Conservation (phyloP, 2,797 vertebrate genomes). For the Xenopus petersii region DNA sequence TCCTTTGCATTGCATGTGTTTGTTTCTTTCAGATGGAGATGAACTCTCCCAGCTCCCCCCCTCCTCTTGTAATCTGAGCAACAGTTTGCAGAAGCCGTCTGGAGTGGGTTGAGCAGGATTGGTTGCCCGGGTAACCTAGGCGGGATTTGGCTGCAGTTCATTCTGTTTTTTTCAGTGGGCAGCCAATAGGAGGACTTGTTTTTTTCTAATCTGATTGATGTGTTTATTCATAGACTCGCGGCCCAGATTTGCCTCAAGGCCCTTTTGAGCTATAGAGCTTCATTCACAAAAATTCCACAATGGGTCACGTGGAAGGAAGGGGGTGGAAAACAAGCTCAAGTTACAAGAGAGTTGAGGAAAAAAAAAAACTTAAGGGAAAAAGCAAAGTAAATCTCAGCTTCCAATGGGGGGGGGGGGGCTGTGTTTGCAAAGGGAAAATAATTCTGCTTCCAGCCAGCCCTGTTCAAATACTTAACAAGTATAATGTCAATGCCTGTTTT, state of each 20-base stretch:
- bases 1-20: not conserved
- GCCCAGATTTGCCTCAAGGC: conserved; percentile 47
- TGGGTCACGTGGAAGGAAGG: conserved; percentile 54
- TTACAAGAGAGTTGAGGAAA: conserved; percentile 20
- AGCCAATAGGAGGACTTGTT: conserved; percentile 56
- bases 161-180: conserved; percentile 47
- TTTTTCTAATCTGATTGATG: conserved; percentile 57
- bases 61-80: conserved; percentile 38
- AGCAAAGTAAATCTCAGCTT: not conserved
- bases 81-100: conserved; percentile 48
- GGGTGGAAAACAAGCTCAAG: conserved; percentile 53
- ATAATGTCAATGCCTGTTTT: no score
- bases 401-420: not conserved
- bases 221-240: conserved; percentile 52
- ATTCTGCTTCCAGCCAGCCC: not conserved
- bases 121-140: conserved; percentile 59
- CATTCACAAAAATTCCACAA: conserved; percentile 65
- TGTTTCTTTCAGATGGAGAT: conserved; percentile 26
- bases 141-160: conserved; percentile 63
- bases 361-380: not conserved
- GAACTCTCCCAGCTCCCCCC: conserved; percentile 36
- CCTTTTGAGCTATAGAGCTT: conserved; percentile 46
- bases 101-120: conserved; percentile 32
- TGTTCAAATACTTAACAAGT: no score
- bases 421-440: not conserved